Evolutionary conservation across 2,888 invertebrate species (phyloP), one percentile per base, ranked within the genome.

Genomic region (Cheilosia impressa): DNA sequence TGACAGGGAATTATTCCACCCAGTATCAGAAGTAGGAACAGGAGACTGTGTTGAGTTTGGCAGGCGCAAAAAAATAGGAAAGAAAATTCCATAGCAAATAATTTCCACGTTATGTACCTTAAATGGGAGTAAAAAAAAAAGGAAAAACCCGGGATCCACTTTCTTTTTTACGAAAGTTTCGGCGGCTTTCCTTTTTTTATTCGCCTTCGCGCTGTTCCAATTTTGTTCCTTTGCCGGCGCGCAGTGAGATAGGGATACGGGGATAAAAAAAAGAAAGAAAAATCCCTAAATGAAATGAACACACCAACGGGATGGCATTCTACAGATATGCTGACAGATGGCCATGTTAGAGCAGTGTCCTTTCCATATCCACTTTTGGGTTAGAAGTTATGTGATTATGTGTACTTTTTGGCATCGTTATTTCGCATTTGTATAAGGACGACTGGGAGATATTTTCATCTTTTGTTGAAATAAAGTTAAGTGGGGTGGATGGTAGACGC

Each of bases 321-420:
- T 10, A 38, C 41, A 43, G 43, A 22, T 27, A 17, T 43, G 9
- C 57, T 58, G 73, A 75, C 73, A 69, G 79, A 73, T 75, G 65
- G 63, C 53, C 60, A 75, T 65, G 63, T 43, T 47, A 53, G 84
- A 80, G 84, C 80, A 84, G 71, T 84, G 80, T 62, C 71, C 80
- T 68, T 19, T 66, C 22, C 50, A 68, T 63, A 57, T 50, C 62
- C 65, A 58, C 73, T 75, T 79, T 84, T 71, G 31, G 69, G 79
- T 75, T 71, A 71, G 71, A 84, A 84, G 80, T 84, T 80, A 80
- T 84, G 71, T 76, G 80, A 80, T 84, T 84, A 80, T 80, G 60
- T 84, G 78, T 53, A 80, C 75, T 80, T 84, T 79, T 80, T 71
- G 80, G 60, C 79, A 69, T 84, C 79, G 75, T 79, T 84, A 84